Evolutionary conservation across 2,797 vertebrate species (phyloP), one percentile per base, ranked within the genome.

Genomic region (Alfaro cultratus): DNA sequence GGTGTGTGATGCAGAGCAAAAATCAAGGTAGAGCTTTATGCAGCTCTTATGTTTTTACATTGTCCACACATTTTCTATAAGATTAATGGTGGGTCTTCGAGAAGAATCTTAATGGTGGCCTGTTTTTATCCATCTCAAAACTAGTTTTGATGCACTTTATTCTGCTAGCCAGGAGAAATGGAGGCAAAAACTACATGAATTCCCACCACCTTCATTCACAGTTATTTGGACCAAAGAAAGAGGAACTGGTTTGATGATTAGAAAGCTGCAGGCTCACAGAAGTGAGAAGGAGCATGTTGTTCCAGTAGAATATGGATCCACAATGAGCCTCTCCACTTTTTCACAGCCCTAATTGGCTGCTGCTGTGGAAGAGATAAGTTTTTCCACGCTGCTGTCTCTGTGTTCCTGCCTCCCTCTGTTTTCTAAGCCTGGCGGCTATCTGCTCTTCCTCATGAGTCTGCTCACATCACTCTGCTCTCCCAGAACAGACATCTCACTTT

Each of bases 311-410:
- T 74, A 77, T n/a, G 72, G 86, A 74, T 79, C 86, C 87, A 87
- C 87, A 80, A 88, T 67, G 83, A 84, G 86, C 83, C 81, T 84
- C 89, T 80, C 79, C 53, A 39, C 72, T 75, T 88, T 84, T 92
- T 91, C 89, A 82, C 88, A 87, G 78, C 80, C 78, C 62, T 95
- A 95, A 95, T 95, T 95, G 94, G 93, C 86, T 76, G n/a, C 91
- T 82, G 88, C 89, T 81, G 90, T 84, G 86, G 86, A 88, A 43
- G 83, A 90, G 86, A 89, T 68, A 9, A 76, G 85, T 67, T 89
- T 90, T 92, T 88, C 91, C 81, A 83, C 91, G 86, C 92, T 83
- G 77, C 80, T 84, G 84, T 88, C 87, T 91, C 78, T 73, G 77
- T 46, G 29, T 85, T 51, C 82, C 84, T 83, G 77, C 82, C 72